These are phyloP conservation scores for Bambusicola thoracicus DNA, from an alignment of 2,113 vertebrate genomes.

Conservation along the genomic window DNA sequence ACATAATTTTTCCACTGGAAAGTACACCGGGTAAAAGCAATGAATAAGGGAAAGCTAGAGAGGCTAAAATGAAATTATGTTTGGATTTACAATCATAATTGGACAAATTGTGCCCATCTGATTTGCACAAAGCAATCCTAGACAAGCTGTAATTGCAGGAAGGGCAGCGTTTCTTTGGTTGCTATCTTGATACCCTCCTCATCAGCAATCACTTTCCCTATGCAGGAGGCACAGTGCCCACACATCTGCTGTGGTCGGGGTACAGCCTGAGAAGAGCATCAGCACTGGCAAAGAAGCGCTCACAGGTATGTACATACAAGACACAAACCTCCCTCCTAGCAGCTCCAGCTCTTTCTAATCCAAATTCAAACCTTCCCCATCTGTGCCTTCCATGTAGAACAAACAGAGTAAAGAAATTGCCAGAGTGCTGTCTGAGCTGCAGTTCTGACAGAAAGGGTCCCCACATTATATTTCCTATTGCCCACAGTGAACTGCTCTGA, in stretches of 20 bases:
- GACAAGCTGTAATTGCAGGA: background rate
- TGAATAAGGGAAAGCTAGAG: background rate
- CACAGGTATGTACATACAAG: background rate
- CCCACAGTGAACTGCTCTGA: background rate
- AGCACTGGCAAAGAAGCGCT: background rate
- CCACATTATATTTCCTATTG: background rate
- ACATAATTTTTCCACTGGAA: background rate
- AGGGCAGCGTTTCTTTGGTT: background rate
- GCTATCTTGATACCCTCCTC: background rate
- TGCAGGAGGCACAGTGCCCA: background rate
- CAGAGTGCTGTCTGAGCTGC: background rate
- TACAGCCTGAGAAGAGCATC: background rate
- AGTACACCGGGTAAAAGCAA: background rate
- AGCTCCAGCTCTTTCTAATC: background rate
- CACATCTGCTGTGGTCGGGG: background rate
- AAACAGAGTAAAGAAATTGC: constrained; percentile 8
- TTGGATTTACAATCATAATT: background rate
- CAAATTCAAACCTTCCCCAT: constrained; percentile 28
- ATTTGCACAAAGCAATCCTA: background rate
- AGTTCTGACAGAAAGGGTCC: background rate
- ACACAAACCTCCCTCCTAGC: background rate
- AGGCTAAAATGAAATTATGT: background rate
- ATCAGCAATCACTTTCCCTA: background rate
- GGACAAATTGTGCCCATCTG: background rate
- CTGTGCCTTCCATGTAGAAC: background rate